Evolutionary conservation across 2,888 invertebrate species (phyloP).

Genomic region (Cerastoderma edule): DNA sequence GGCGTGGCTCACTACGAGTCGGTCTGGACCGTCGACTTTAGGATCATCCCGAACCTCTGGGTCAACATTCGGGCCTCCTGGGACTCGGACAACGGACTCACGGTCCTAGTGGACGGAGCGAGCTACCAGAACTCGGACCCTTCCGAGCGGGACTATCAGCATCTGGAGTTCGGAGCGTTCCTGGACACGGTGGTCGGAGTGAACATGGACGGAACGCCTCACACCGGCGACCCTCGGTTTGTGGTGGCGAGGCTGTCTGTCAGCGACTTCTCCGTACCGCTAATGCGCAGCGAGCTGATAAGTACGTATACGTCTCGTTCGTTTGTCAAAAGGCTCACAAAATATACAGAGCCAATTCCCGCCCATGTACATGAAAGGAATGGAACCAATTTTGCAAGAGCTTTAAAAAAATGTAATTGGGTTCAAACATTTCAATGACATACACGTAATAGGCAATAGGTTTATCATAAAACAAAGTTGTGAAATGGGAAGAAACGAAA

Average conservation of each 20-base stretch:
- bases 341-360: not conserved
- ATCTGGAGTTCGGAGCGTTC: constrained; percentile 52
- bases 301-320: constrained; percentile 22
- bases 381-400: too few species aligned
- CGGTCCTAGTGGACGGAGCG: constrained; percentile 73
- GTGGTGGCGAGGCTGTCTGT: constrained; percentile 47
- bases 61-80: constrained; percentile 68
- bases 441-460: too few species aligned
- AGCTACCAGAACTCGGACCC: constrained; percentile 32
- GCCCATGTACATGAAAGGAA: too few species aligned
- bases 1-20: constrained; percentile 68
- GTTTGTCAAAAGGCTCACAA: not conserved
- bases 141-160: constrained; percentile 40
- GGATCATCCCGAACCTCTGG: constrained; percentile 63
- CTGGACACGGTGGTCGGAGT: constrained; percentile 60
- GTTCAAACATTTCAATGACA: too few species aligned
- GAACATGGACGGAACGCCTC: constrained; percentile 55
- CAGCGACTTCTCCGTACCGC: not conserved
- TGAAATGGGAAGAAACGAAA: too few species aligned
- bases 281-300: constrained; percentile 18
- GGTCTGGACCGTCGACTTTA: constrained; percentile 70
- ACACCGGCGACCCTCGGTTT: constrained; percentile 55
- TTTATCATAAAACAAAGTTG: too few species aligned
- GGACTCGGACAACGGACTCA: constrained; percentile 61
- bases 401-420: too few species aligned